Conservation (phyloP, 2,888 invertebrate genomes). For the Sarcophaga rosellei region DNA sequence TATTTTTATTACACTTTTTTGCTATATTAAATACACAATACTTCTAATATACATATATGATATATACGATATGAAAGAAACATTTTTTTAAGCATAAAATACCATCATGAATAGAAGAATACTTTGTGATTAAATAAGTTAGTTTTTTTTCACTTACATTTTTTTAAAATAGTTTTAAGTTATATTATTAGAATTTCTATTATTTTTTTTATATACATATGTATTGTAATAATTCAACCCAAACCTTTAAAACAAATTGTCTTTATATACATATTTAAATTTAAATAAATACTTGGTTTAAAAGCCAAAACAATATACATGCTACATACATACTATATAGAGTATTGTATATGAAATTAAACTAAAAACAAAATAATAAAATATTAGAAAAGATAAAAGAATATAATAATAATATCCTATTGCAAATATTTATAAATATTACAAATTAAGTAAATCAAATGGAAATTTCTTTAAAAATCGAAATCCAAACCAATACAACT, state of each 20-base stretch:
- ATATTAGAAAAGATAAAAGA: background rate
- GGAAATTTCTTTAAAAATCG: slow-evolving; percentile 33
- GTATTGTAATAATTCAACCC: slow-evolving; percentile 10
- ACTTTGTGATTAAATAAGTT: slow-evolving; percentile 51
- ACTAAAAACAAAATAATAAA: background rate
- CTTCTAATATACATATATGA: no score
- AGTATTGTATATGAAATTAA: slow-evolving; percentile 17
- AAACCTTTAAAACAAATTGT: slow-evolving; percentile 13
- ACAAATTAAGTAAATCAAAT: slow-evolving; percentile 32
- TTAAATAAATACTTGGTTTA: slow-evolving; percentile 66
- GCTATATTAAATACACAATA: no score
- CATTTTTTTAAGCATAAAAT: no score
- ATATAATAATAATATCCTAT: slow-evolving; percentile 29
- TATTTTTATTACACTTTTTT: no score
- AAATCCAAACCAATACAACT: background rate
- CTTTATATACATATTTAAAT: slow-evolving; percentile 18
- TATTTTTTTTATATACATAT: slow-evolving; percentile 48
- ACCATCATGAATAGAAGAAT: slow-evolving; percentile 12
- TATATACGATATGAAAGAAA: no score
- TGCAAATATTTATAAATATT: background rate
- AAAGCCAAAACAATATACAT: slow-evolving; percentile 58
- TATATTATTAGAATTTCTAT: slow-evolving; percentile 36
- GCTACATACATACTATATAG: slow-evolving; percentile 9
- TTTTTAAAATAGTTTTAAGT: slow-evolving; percentile 48
- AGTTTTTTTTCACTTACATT: slow-evolving; percentile 35